Conservation (phyloP, 2,113 vertebrate species). For the Heteronetta atricapilla region DNA sequence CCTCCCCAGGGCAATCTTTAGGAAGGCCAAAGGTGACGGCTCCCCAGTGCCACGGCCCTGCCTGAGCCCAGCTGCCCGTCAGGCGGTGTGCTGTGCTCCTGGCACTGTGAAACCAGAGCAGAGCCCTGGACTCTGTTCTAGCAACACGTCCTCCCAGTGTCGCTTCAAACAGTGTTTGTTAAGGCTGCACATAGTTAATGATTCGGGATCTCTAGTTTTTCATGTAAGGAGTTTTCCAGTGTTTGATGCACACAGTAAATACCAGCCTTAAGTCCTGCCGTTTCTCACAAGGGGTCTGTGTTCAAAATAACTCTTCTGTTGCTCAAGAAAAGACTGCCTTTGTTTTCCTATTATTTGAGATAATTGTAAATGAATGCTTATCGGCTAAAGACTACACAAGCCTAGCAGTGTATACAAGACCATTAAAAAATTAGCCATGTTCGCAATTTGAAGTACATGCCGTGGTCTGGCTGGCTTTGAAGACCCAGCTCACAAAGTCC, state of each 20-base stretch:
- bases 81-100: too few relatives aligned
- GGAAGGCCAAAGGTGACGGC: background rate
- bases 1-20: background rate
- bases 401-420: background rate
- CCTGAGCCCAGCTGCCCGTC: background rate
- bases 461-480: background rate
- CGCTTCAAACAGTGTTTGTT: background rate
- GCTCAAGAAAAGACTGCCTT: conserved; percentile 9
- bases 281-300: background rate
- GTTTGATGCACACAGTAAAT: background rate
- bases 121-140: background rate
- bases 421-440: background rate
- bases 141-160: background rate
- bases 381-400: conserved; percentile 5
- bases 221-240: background rate
- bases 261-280: background rate
- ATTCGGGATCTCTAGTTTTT: conserved; percentile 43
- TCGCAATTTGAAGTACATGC: background rate
- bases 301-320: conserved; percentile 40
- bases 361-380: conserved; percentile 33
- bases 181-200: conserved; percentile 8
- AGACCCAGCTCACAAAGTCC: conserved; percentile 6
- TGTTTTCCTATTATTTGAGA: conserved; percentile 40
- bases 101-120: accelerated
- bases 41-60: accelerated